Evolutionary conservation across 2,797 vertebrate genomes (phyloP), one percentile per base, ranked within the genome.

Genomic region (Cuculus canorus): DNA sequence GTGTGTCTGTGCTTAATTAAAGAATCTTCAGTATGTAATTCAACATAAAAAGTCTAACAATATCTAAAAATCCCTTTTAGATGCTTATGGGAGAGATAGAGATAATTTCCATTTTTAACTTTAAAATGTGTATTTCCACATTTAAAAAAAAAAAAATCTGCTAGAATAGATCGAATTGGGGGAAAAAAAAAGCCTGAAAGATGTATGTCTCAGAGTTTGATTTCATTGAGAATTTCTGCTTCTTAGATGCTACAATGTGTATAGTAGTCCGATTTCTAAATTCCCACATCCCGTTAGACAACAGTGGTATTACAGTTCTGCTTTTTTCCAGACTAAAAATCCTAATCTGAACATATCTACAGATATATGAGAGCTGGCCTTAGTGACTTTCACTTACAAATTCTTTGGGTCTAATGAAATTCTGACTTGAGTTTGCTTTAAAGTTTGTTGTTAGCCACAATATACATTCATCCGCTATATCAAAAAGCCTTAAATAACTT

Each of bases 291-390:
- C 39, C 4, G 39, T n/a, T 32, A 27, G 10, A 5, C 30, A 33
- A 0, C 22, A 17, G 14, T 3, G 0, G 1, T 82, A 37, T 56
- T 41, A 32, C 6, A 7, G 3, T 33, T 85, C 35, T 59, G 11
- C 8, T 56, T 59, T 75, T 18, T 69, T 14, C 21, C 69, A 83
- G 24, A 27, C 13, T 75, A 30, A 78, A 84, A 13, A 22, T 64
- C 32, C 21, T 76, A 17, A 45, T 65, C 37, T 69, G 50, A 89
- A 32, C 22, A 22, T 28, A 11, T 5, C 33, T 59, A 14, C 25
- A 48, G 2, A 1, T 1, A 47, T 21, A 11, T 0, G 4, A 69
- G 3, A 60, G 28, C 43, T 71, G 5, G 18, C 65, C 54, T 17
- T 75, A 21, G 24, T 27, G 48, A 32, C 25, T 71, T 70, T 66